Evolutionary conservation across 2,113 vertebrate species (phyloP).

Genomic region (cat (Felis catus)): F.catus_Fca126_mat1.0 CM031421.1:51371001-51371500

Average conservation of each 20-base stretch:
- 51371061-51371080: not conserved
- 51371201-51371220: not conserved
- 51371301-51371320: not conserved
- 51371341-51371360: not conserved
- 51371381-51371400: not conserved
- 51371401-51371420: not conserved
- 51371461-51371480: not conserved
- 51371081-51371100: not conserved
- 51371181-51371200: not conserved
- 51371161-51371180: not conserved
- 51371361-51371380: not conserved
- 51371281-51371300: not conserved
- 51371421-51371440: not conserved
- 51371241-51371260: not conserved
- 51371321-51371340: not conserved
- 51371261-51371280: not conserved
- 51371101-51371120: not conserved
- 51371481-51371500: not conserved
- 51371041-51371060: not conserved
- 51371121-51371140: not conserved
- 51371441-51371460: not conserved
- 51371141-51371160: not conserved
- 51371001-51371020: not conserved
- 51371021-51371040: not conserved
- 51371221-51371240: not conserved